Base-by-base conservation (phyloP, 2,113 vertebrate species). In the Sardina pilchardus region DNA sequence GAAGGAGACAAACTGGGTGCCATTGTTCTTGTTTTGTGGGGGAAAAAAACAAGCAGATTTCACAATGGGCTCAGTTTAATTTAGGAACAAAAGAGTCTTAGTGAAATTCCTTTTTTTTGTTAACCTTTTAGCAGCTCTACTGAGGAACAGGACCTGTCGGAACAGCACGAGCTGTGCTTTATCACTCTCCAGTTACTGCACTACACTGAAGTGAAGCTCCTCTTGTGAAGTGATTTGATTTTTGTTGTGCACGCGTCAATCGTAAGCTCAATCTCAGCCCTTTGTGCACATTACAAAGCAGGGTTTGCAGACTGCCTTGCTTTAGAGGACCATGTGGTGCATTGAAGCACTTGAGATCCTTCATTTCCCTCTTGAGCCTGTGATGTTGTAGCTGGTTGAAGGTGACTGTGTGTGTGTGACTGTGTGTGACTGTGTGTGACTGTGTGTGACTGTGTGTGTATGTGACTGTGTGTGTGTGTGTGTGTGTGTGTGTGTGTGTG, bases 1-100 rank as follows among this genome's bases (percentile, higher is more conserved):
- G 36, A 81, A n/a, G 30, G 26, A 56, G 86, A 82, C 14, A 56
- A 84, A 59, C 59, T 82, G 45, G 30, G n/a, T 19, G 26, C 19
- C 34, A 85, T 88, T 86, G 81, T 84, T 56, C 53, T 44, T 59
- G 81, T 67, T 81, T 80, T 87, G n/a, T n/a, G n/a, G n/a, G 9
- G 14, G 1, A 17, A 84, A 17, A 85, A 17, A 44, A 36, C 16
- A 19, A 19, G 9, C 9, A 12, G 45, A 10, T 43, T 81, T 81
- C 4, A 83, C 82, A 83, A 83, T 34, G n/a, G 9, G 53, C n/a
- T 21, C 36, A 14, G 0, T 48, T 81, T 71, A 30, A 81, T 83
- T 42, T 78, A 78, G 83, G 82, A 42, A 82, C 12, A 44, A 59
- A 45, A 85, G 85, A 82, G 83, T 85, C 84, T 84, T 45, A 84